Evolutionary conservation across 2,113 vertebrate species (phyloP).

Genomic region (Otis tarda): DNA sequence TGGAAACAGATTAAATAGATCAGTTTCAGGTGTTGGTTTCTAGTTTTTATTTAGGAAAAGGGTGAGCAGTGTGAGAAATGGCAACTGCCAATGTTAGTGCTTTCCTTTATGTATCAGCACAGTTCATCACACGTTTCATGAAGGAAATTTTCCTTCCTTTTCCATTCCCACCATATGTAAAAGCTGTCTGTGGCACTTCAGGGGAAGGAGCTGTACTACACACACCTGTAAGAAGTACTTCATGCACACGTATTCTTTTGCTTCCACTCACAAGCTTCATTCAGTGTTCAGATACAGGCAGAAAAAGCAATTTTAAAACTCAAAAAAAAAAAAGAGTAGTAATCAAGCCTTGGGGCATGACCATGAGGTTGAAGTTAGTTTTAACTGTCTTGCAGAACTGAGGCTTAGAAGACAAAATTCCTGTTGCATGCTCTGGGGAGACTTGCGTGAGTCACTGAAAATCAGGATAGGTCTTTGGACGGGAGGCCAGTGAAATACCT

Average conservation of each 20-base stretch:
- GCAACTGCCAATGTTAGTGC: not conserved
- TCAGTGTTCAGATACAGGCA: not conserved
- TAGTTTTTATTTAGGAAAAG: constrained; percentile 10
- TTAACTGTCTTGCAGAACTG: not conserved
- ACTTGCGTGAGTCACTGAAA: not conserved
- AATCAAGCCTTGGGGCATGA: not conserved
- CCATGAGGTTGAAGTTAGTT: not conserved
- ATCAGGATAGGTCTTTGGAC: not conserved
- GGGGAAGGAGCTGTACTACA: not conserved
- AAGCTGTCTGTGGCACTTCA: not conserved
- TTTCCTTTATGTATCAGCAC: not conserved
- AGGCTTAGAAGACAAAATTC: not conserved
- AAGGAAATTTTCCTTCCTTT: not conserved
- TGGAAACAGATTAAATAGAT: constrained; percentile 10
- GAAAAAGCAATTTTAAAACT: not conserved
- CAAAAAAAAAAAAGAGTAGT: not conserved
- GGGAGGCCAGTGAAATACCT: not conserved
- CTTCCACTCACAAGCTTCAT: not conserved
- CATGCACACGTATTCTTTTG: not conserved
- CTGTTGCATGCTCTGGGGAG: not conserved
- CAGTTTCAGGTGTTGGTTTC: not conserved
- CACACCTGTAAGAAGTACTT: not conserved
- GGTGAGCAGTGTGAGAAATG: not conserved
- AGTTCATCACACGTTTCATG: not conserved
- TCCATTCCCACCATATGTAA: not conserved